Evolutionary conservation across 2,888 invertebrate genomes (phyloP), one percentile per base, ranked within the genome.

Genomic region (Amiota communis): DNA sequence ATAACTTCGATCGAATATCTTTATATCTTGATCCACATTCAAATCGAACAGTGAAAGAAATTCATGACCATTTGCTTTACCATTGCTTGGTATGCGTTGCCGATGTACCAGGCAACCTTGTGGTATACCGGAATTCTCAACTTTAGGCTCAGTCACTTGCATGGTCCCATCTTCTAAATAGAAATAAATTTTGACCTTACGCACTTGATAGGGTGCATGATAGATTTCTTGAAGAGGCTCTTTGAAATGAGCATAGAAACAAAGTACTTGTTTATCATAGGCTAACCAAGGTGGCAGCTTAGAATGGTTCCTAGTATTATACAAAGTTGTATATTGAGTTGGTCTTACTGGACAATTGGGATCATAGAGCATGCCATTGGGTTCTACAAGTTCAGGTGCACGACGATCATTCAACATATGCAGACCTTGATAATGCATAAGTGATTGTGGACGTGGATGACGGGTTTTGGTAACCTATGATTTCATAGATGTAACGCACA

Each of bases 81-180:
- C 88, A 0, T 95, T 94, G 70, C 95, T 92, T 0, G 95, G 94
- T 78, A 98, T 94, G 82, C 95, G 92, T 88, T 97, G 97, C 0
- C 97, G 93, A 78, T 93, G 92, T 56, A 98, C 94, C 77, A 98
- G 88, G 20, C 95, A 90, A 10, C 97, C 97, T 92, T 97, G 97
- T 51, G 94, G 92, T 79, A 96, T 92, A 6, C 97, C 97, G 81
- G 96, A 96, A 86, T 97, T 97, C 71, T 93, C 92, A 10, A 94
- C 92, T 84, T 92, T 92, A 0, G 96, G 96, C 87, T 98, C 97
- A 0, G 71, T 92, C 89, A 98, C 94, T 90, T 97, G 96, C 79
- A 98, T 94, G 1, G 97, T 97, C 15, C 96, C 97, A 89, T 98
- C 97, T 90, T 98, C 97, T 61, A 98, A 91, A 84, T 94, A 97